These are phyloP conservation scores for Balanococcus diminutus DNA, from an alignment of 2,888 invertebrate species.

Conservation along the genomic window DNA sequence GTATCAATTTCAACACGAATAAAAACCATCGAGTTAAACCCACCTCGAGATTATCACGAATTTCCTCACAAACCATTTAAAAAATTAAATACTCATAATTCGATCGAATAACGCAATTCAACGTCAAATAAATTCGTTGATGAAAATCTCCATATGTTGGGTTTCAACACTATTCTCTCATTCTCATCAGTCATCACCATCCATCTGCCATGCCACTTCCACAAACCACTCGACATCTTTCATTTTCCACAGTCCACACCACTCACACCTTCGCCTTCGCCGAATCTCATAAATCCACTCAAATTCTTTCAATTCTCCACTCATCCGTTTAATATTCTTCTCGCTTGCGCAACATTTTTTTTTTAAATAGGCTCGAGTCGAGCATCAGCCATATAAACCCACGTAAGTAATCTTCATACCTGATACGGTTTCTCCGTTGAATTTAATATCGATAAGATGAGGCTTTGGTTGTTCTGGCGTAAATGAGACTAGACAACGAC, in stretches of 20 bases:
- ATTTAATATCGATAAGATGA: slow-evolving; percentile 93
- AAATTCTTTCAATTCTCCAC: background rate
- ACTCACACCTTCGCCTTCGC: background rate
- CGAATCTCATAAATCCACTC: background rate
- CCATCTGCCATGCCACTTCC: too few species aligned
- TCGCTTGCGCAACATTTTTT: background rate
- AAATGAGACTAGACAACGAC: slow-evolving; percentile 91
- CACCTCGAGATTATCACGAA: too few species aligned
- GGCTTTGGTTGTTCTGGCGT: slow-evolving; percentile 89
- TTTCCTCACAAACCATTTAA: too few species aligned
- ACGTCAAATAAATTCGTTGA: too few species aligned
- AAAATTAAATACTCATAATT: too few species aligned
- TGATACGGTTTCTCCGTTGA: slow-evolving; percentile 91
- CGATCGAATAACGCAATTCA: too few species aligned
- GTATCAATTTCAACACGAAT: too few species aligned
- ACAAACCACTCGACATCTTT: background rate
- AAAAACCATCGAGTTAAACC: too few species aligned
- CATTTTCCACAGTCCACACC: background rate
- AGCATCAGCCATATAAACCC: background rate
- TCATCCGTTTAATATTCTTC: slow-evolving; percentile 16
- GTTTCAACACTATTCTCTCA: background rate
- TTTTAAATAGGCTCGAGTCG: background rate
- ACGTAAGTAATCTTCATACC: slow-evolving; percentile 63
- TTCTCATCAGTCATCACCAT: too few species aligned
- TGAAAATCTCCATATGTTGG: too few species aligned